These are phyloP conservation scores for Acronicta psi DNA, from an alignment of 2,888 invertebrate species.

Conservation along the genomic window DNA sequence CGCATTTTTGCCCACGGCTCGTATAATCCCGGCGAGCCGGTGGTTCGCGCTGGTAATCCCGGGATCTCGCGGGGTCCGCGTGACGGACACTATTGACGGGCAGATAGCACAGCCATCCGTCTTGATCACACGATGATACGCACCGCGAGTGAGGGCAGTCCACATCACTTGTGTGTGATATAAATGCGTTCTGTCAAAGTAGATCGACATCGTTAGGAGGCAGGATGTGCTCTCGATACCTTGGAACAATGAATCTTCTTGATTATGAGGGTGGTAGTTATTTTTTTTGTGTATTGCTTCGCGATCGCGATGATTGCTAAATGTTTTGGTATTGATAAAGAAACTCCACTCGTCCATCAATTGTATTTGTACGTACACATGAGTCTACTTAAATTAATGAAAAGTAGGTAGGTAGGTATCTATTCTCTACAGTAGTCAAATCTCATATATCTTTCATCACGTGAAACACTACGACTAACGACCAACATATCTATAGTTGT, in stretches of 20 bases:
- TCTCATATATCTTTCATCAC: neutral
- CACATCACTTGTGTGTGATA: neutral
- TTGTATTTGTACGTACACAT: too few species aligned
- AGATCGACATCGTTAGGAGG: slow-evolving; percentile 18
- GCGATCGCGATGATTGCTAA: too few species aligned
- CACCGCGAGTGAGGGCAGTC: slow-evolving; percentile 7
- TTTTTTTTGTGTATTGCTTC: too few species aligned
- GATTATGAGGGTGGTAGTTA: neutral
- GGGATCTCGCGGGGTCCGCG: slow-evolving; percentile 21
- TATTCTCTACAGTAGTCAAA: neutral
- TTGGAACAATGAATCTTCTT: slow-evolving; percentile 22
- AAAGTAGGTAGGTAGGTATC: too few species aligned
- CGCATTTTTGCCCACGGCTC: slow-evolving; percentile 17
- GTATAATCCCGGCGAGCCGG: slow-evolving; percentile 30
- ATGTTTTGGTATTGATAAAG: too few species aligned
- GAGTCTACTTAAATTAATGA: too few species aligned
- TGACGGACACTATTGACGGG: slow-evolving; percentile 4
- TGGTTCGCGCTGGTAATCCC: slow-evolving; percentile 28
- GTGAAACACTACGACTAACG: slow-evolving; percentile 6
- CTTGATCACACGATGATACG: slow-evolving; percentile 24
- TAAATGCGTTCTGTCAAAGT: neutral
- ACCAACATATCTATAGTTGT: neutral
- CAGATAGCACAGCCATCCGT: slow-evolving; percentile 22
- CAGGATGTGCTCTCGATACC: slow-evolving; percentile 15
- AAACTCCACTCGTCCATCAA: too few species aligned